These are phyloP conservation scores for Cinclus cinclus DNA, from an alignment of 2,113 vertebrate species.

Conservation along the genomic window DNA sequence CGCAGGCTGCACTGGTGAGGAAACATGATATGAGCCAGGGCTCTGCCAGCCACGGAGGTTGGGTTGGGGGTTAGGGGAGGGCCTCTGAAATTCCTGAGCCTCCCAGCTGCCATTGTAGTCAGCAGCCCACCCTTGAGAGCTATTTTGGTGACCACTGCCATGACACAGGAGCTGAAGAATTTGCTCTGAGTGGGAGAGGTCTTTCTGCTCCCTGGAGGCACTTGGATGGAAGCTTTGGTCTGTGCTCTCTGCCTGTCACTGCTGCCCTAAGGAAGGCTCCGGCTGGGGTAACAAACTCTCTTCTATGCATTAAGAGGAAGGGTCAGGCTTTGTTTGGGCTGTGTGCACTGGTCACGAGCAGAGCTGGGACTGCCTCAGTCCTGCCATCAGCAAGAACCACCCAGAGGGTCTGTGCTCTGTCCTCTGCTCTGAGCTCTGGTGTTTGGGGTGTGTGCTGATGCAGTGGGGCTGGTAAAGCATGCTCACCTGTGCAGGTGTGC, in stretches of 20 bases:
- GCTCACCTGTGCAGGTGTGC: not conserved
- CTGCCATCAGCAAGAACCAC: not conserved
- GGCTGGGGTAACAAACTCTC: not conserved
- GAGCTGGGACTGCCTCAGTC: not conserved
- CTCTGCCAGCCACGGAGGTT: not conserved
- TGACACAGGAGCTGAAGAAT: not conserved
- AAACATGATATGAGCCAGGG: not conserved
- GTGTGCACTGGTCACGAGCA: rapidly evolving
- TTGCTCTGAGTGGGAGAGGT: not conserved
- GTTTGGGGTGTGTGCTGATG: rapidly evolving
- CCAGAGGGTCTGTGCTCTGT: not conserved
- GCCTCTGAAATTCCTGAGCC: constrained; percentile 34
- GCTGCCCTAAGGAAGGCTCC: not conserved
- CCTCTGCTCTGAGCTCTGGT: not conserved
- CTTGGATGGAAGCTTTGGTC: not conserved
- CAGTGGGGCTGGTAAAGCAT: not conserved
- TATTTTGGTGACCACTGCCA: constrained; percentile 34
- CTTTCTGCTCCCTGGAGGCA: not conserved
- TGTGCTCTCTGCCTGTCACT: not conserved
- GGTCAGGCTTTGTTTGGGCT: not conserved
- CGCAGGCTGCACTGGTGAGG: not conserved
- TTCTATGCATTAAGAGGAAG: not conserved
- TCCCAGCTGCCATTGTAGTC: constrained; percentile 48
- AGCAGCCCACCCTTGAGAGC: not conserved
- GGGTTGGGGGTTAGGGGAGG: not conserved